Conservation (phyloP, 2,797 vertebrate species). For the Mionectes olivaceus region DNA sequence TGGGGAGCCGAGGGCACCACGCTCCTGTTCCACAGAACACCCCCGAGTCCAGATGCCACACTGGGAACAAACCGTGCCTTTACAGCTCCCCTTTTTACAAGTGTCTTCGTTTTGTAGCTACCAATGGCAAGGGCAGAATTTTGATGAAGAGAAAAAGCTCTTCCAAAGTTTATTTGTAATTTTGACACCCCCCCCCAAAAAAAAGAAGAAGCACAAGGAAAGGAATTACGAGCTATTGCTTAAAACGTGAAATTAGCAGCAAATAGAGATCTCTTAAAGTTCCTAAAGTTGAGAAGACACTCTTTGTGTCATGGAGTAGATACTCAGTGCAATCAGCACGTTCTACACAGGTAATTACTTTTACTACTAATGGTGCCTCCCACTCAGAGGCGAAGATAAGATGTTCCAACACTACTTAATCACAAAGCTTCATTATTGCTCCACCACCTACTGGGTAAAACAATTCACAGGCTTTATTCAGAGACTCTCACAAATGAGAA, state of each 20-base stretch:
- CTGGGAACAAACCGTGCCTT: not conserved
- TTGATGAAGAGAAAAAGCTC: conserved; percentile 24
- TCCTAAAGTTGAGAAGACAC: conserved; percentile 64
- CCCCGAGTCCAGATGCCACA: not conserved
- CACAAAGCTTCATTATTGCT: conserved; percentile 88
- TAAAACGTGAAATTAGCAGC: conserved; percentile 73
- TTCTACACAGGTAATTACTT: conserved; percentile 89
- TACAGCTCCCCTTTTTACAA: not conserved
- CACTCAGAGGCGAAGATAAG: conserved; percentile 84
- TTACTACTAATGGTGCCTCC: conserved; percentile 92
- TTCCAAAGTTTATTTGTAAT: conserved; percentile 52
- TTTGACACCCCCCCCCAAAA: not conserved
- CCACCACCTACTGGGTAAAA: conserved; percentile 86
- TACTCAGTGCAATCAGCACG: conserved; percentile 84
- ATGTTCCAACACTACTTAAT: conserved; percentile 90
- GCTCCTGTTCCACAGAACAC: not conserved
- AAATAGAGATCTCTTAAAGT: conserved; percentile 69
- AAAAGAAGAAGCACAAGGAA: not conserved
- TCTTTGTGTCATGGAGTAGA: conserved; percentile 77
- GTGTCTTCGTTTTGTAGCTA: not conserved
- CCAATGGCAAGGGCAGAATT: conserved; percentile 2
- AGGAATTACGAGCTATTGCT: conserved; percentile 64
- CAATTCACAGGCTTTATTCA: conserved; percentile 80
- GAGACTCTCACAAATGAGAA: conserved; percentile 80
- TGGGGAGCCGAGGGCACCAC: not conserved